Conservation (phyloP, 2,797 vertebrate genomes). For the Ctenochaetus hawaiiensis region DNA sequence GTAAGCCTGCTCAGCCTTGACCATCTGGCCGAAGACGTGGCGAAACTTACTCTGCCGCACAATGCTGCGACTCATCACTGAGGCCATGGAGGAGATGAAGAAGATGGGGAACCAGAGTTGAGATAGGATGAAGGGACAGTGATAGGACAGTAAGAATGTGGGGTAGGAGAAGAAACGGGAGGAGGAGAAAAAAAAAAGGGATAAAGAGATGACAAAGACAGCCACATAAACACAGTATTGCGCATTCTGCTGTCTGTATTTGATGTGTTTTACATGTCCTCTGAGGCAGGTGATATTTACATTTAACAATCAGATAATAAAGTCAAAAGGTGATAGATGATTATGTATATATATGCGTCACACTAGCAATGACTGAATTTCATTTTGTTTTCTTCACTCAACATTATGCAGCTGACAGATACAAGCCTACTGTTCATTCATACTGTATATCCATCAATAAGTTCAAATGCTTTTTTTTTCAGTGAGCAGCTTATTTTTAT, state of each 20-base stretch:
- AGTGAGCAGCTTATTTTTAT: neutral
- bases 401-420: neutral
- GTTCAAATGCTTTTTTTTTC: neutral
- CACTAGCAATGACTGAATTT: too few species aligned
- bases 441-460: neutral
- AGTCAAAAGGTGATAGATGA: too few species aligned
- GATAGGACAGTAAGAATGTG: neutral
- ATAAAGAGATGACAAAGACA: too few species aligned
- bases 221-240: neutral
- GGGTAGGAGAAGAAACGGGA: neutral
- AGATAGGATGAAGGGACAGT: neutral
- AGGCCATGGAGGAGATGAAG: conserved; percentile 1
- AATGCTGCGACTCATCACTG: conserved; percentile 97
- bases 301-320: too few species aligned
- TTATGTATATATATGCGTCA: too few species aligned
- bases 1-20: conserved; percentile 95
- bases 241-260: neutral
- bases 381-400: too few species aligned
- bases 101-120: neutral
- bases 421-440: neutral
- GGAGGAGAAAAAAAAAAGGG: neutral
- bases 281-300: neutral
- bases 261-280: neutral
- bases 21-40: conserved; percentile 96
- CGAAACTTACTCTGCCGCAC: conserved; percentile 99